Base-by-base conservation (phyloP, 2,888 invertebrate genomes). In the Sinhomidia bicolor region DNA sequence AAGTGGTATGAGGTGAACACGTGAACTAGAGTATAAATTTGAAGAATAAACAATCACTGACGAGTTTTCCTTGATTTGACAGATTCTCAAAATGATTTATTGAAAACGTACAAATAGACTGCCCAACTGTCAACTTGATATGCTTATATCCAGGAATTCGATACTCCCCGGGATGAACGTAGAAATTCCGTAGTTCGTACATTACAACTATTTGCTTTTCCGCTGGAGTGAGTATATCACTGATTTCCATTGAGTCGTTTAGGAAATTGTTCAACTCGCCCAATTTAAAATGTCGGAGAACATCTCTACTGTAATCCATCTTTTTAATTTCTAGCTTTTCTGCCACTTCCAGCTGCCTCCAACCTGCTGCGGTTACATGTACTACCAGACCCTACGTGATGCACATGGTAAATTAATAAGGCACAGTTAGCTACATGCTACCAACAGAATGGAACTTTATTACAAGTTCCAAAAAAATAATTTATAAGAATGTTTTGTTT, bases 151-250 rank as follows among this genome's bases (percentile, higher is more conserved):
- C 88, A 32, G 89, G 89, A 32, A 90, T 74, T 32, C 54, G 44
- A 5, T 3, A 20, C 26, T 90, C 89, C 23, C 88, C 88, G 1
- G 89, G 89, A 14, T 51, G 85, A 3, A 60, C 71, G 6, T 32
- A 14, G 1, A 90, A 26, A 17, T 76, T 41, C 17, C 44, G 23
- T 0, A 90, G 36, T 32, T 90, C 89, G 17, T 88, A 74, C n/a
- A 88, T n/a, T 6, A 90, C 88, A 0, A 78, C 78, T n/a, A 90
- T 80, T 82, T 88, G 81, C 36, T 90, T 90, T 20, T 90, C 89
- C 5, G 89, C 88, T 7, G 89, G 76, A 14, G 44, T 85, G 0
- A 81, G 47, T 3, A 90, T 81, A 4, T 88, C 81, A 54, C 71
- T 62, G 7, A 29, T 41, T 32, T 74, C n/a, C 80, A 88, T 88